These are phyloP conservation scores for Malacoraja senta DNA, from an alignment of 2,797 vertebrate genomes.

Conservation along the genomic window DNA sequence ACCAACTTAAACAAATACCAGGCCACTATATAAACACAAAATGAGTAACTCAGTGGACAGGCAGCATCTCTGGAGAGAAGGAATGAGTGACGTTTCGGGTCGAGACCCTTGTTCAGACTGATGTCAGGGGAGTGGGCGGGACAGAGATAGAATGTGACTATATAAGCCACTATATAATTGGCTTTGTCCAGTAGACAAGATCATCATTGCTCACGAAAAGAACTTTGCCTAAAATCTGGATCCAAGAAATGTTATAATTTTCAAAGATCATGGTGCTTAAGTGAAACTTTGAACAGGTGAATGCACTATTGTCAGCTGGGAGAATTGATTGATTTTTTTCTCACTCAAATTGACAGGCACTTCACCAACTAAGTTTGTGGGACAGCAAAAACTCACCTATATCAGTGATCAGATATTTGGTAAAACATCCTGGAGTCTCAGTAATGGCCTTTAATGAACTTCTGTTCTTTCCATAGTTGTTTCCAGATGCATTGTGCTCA, in stretches of 20 bases:
- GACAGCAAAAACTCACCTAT: background rate
- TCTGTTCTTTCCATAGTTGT: background rate
- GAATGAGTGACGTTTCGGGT: too few relatives aligned
- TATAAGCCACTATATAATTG: background rate
- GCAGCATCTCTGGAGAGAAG: too few relatives aligned
- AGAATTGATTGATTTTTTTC: background rate
- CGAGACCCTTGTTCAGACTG: too few relatives aligned
- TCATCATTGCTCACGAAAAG: background rate
- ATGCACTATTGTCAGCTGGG: background rate
- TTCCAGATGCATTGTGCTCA: background rate
- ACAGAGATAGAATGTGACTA: too few relatives aligned
- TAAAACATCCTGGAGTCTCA: background rate
- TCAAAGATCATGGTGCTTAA: background rate
- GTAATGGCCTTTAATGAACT: background rate
- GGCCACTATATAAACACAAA: too few relatives aligned
- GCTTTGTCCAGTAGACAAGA: background rate
- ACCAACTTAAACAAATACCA: background rate
- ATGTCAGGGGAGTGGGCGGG: too few relatives aligned
- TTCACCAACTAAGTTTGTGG: background rate
- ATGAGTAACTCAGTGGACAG: too few relatives aligned
- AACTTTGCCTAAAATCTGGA: background rate
- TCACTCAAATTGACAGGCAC: background rate
- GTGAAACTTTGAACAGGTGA: background rate
- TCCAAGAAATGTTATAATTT: background rate
- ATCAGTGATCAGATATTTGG: constrained; percentile 3